Conservation (phyloP, 2,888 invertebrate genomes). For the Cataglyphis albicans region DNA sequence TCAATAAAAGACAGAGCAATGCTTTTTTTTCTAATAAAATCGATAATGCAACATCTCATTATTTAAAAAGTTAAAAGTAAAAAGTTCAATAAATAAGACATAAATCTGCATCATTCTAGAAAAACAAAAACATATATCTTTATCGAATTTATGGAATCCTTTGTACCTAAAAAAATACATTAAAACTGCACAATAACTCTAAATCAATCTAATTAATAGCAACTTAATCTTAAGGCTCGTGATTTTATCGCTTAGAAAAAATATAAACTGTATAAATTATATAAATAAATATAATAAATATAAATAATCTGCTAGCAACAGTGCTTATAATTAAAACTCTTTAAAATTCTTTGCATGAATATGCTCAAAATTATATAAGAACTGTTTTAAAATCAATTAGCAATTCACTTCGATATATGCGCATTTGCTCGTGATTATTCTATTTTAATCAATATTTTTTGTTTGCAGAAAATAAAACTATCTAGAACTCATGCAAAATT, state of each 20-base stretch:
- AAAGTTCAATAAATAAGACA: slow-evolving; percentile 10
- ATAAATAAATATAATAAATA: too few species aligned
- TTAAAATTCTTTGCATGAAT: too few species aligned
- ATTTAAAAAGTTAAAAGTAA: slow-evolving; percentile 1
- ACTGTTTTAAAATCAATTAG: too few species aligned
- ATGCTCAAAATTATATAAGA: too few species aligned
- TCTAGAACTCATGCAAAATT: too few species aligned
- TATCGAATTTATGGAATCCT: slow-evolving; percentile 4
- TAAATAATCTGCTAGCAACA: too few species aligned
- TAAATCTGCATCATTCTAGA: background rate
- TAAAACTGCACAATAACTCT: background rate
- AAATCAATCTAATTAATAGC: slow-evolving; percentile 18
- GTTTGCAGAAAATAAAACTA: too few species aligned
- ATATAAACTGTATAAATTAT: background rate
- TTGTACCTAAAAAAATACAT: background rate
- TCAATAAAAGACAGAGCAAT: background rate
- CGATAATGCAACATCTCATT: slow-evolving; percentile 6
- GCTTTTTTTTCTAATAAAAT: background rate
- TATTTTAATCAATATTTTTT: too few species aligned
- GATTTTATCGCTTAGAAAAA: slow-evolving; percentile 12
- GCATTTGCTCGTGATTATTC: too few species aligned
- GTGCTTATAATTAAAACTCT: too few species aligned
- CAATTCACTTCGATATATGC: too few species aligned
- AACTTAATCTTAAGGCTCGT: background rate
- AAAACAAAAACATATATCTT: background rate